Evolutionary conservation across 2,113 vertebrate species (phyloP).

Genomic region (Jacana jacana): DNA sequence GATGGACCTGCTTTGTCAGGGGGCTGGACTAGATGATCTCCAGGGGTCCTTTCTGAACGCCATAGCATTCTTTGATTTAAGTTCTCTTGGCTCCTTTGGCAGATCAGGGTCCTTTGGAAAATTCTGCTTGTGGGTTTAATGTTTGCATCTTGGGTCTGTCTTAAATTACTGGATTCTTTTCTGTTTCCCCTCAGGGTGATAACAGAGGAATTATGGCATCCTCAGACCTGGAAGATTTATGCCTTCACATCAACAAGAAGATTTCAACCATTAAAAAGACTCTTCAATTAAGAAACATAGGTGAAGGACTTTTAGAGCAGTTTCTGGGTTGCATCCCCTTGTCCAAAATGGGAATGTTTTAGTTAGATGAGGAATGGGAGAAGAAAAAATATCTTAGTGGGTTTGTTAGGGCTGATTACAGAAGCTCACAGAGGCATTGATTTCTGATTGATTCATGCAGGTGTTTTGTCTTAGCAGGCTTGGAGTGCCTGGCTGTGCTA

Average conservation of each 20-base stretch:
- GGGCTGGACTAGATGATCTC: no score
- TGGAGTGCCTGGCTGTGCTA: neutral
- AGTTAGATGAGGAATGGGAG: neutral
- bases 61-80: no score
- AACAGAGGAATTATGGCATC: neutral
- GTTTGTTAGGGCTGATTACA: neutral
- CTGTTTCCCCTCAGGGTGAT: neutral
- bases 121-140: neutral
- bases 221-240: conserved; percentile 58
- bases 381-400: no score
- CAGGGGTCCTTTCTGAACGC: no score
- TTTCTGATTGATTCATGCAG: neutral
- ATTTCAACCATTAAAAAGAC: conserved; percentile 70
- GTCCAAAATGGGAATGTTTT: neutral
- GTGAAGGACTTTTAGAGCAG: conserved; percentile 43
- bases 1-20: no score
- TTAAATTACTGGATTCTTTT: neutral
- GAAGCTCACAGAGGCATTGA: neutral
- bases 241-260: conserved; percentile 62
- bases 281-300: conserved; percentile 67
- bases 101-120: neutral
- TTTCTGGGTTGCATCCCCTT: neutral
- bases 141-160: neutral
- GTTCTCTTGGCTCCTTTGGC: neutral
- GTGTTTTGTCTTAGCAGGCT: neutral